Conservation (phyloP, 2,113 vertebrate species). For the Oxyura jamaicensis region DNA sequence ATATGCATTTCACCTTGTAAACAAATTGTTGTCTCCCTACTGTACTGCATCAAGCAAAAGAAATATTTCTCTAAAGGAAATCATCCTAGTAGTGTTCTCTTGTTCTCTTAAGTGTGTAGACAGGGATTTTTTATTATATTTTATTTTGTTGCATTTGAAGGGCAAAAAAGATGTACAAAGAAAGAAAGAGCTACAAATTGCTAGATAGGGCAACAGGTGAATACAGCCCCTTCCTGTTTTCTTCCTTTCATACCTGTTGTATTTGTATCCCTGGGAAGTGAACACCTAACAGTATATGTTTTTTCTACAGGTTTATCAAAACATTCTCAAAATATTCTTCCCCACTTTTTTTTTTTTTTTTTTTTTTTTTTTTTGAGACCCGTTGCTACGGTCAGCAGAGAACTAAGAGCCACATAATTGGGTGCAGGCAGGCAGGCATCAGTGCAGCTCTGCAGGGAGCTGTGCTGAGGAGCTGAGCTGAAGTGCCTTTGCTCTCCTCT, state of each 20-base stretch:
- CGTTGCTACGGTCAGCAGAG: background rate
- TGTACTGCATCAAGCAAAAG: background rate
- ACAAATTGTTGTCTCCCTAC: background rate
- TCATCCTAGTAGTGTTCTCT: background rate
- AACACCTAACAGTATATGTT: background rate
- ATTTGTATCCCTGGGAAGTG: background rate
- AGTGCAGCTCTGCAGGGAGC: background rate
- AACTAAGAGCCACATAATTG: background rate
- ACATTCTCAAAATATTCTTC: background rate
- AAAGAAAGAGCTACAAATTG: background rate
- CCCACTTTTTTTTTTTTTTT: rapidly evolving
- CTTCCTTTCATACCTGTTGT: background rate
- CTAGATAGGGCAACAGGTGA: background rate
- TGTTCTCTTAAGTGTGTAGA: background rate
- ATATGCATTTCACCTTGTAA: background rate
- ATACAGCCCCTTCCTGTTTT: background rate
- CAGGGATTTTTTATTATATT: background rate
- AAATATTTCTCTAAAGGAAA: background rate
- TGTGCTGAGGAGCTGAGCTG: background rate
- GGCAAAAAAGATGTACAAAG: background rate
- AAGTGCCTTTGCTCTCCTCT: background rate
- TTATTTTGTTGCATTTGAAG: background rate
- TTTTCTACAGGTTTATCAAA: background rate
- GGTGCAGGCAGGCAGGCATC: background rate
- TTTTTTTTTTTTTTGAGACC: background rate